Evolutionary conservation across 2,888 invertebrate genomes (phyloP).

Genomic region (Drosophila algonquin): DNA sequence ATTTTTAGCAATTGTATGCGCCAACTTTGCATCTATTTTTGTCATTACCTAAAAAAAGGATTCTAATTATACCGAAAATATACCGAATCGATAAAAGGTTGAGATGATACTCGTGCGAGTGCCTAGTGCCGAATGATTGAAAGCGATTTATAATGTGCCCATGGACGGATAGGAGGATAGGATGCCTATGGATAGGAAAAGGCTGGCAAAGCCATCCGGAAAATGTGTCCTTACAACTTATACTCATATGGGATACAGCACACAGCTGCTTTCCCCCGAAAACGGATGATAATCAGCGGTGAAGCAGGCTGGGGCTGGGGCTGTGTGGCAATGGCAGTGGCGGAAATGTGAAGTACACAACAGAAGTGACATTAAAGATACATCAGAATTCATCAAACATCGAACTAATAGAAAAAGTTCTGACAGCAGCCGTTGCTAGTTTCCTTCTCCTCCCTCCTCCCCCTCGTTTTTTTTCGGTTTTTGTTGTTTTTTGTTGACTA

Average conservation of each 20-base stretch:
- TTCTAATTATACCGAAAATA: too few relatives aligned
- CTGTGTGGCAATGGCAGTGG: constrained; percentile 2
- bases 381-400: constrained; percentile 72
- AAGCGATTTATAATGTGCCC: background rate
- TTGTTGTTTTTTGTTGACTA: background rate
- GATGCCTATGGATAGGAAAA: constrained; percentile 7
- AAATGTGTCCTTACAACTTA: constrained; percentile 46
- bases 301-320: background rate
- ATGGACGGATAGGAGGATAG: background rate
- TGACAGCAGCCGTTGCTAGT: constrained; percentile 36
- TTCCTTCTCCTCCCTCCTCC: background rate
- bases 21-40: too few relatives aligned
- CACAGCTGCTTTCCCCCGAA: constrained; percentile 1
- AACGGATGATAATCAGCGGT: constrained; percentile 53
- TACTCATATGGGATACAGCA: background rate
- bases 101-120: too few relatives aligned
- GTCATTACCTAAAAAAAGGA: too few relatives aligned
- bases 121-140: background rate
- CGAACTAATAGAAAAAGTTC: constrained; percentile 71
- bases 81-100: too few relatives aligned
- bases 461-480: background rate
- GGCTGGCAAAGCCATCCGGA: constrained; percentile 60
- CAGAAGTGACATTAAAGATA: constrained; percentile 70
- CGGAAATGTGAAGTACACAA: constrained; percentile 33
- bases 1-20: too few relatives aligned